Percentiles rank a stretch among this genome's conserved stretches.
phyloP scores from a whole-genome alignment of 2,113 vertebrate species.

The Mellivora capensis region DNA sequence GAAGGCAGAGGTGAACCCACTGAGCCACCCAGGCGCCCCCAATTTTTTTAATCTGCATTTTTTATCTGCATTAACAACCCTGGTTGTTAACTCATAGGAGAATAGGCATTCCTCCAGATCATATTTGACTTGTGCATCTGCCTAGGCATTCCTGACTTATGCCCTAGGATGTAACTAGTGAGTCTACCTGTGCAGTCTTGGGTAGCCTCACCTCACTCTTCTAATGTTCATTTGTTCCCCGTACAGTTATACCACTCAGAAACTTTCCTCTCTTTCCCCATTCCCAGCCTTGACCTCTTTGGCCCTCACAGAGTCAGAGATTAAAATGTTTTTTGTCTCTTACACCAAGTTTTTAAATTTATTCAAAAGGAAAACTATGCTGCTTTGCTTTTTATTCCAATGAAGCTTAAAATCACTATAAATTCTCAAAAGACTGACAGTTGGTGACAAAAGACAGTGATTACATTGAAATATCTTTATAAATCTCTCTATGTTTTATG shows the following conservation, averaged over 20 bases:
- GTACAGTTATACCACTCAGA: neutral
- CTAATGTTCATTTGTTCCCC: neutral
- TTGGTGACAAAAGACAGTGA: slow-evolving; percentile 23
- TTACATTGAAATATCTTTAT: neutral
- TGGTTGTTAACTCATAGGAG: neutral
- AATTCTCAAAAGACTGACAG: slow-evolving; percentile 35
- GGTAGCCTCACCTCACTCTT: neutral
- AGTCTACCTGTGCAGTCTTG: neutral
- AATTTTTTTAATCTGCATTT: neutral
- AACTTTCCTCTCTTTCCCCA: neutral
- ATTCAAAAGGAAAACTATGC: neutral
- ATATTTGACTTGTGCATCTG: neutral
- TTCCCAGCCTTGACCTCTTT: neutral
- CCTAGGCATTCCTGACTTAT: neutral
- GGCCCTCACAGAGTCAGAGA: neutral
- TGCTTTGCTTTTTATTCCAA: neutral
- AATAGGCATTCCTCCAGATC: neutral
- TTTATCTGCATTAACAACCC: neutral
- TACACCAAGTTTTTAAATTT: neutral
- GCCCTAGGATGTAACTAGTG: neutral
- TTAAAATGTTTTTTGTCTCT: neutral
- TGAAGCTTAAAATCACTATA: neutral
- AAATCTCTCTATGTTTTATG: neutral
- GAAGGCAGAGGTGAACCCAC: too few relatives aligned
- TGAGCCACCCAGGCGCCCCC: too few relatives aligned